phyloP scores from a whole-genome alignment of 2,797 vertebrate species.

The Manis javanica region DNA sequence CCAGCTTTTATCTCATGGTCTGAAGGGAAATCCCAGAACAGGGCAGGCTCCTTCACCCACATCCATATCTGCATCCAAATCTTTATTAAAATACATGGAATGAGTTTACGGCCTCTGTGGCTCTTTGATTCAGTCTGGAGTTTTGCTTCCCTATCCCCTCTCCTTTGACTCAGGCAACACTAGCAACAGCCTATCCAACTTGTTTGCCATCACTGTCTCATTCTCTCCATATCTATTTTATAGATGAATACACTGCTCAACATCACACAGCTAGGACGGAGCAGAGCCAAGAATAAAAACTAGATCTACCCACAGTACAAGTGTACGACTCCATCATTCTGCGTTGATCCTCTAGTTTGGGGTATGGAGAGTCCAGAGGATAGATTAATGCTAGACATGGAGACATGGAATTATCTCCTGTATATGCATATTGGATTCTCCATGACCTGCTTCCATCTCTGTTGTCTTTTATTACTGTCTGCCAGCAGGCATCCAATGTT shows the following conservation, averaged over 20 bases:
- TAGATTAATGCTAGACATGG: not conserved
- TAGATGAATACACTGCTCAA: not conserved
- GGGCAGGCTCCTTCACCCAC: not conserved
- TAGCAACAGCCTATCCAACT: not conserved
- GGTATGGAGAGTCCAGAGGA: not conserved
- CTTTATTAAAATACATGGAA: not conserved
- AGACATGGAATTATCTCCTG: not conserved
- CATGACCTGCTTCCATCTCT: not conserved
- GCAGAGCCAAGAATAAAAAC: not conserved
- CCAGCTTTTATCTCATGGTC: not conserved
- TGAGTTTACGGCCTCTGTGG: not conserved
- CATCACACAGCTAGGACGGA: not conserved
- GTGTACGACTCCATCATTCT: not conserved
- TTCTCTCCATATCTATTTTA: not conserved
- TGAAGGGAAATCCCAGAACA: not conserved
- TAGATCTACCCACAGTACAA: not conserved
- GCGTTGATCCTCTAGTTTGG: not conserved
- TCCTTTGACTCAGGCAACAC: conserved; percentile 10
- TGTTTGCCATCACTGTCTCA: not conserved
- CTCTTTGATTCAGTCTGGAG: not conserved
- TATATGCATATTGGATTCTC: not conserved
- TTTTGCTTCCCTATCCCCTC: not conserved
- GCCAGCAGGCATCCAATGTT: not conserved
- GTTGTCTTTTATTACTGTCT: not conserved
- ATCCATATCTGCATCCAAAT: not conserved